A percentile compares a stretch with the other conserved stretches of the same genome.
phyloP scores from a whole-genome alignment of 30 jellyfish, hydroid and myxozoan species.

The Hydractinia echinata region DNA sequence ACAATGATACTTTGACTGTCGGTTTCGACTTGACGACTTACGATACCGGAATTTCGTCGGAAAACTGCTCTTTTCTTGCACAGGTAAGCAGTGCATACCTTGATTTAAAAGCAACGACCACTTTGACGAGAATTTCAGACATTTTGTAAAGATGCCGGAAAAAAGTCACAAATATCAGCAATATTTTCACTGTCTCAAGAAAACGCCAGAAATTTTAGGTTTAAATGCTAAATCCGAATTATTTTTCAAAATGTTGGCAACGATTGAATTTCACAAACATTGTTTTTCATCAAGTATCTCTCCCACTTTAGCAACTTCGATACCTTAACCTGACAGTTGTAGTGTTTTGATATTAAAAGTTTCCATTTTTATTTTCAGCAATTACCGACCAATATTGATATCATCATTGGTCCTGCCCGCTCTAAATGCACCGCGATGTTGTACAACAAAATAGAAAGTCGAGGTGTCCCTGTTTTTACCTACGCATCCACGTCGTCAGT shows the following conservation, averaged over 20 bases:
- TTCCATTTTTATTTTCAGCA: constrained; percentile 28
- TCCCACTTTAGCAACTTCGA: too few species aligned
- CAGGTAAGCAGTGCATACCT: constrained; percentile 21
- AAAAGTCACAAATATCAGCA: too few species aligned
- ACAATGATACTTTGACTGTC: constrained; percentile 55
- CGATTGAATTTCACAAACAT: too few species aligned
- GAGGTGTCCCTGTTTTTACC: constrained; percentile 66
- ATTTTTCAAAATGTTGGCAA: too few species aligned
- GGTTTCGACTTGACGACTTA: constrained; percentile 55
- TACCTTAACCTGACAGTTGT: background rate
- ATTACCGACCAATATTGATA: constrained; percentile 55
- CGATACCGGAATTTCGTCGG: constrained; percentile 55
- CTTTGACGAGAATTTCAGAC: too few species aligned
- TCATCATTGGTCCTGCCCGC: constrained; percentile 76
- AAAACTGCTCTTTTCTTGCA: constrained; percentile 51
- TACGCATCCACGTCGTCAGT: constrained; percentile 72
- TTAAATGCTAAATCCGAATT: too few species aligned
- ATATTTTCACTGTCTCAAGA: too few species aligned
- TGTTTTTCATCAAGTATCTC: too few species aligned
- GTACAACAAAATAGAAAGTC: constrained; percentile 26
- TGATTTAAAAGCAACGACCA: background rate
- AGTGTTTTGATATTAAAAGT: background rate
- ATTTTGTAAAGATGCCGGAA: too few species aligned
- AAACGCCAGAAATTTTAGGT: too few species aligned
- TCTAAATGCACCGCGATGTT: constrained; percentile 64